A percentile compares a stretch with the other conserved stretches of the same genome.
phyloP scores from a whole-genome alignment of 2,888 invertebrate genomes.

The Leptopilina myrica region DNA sequence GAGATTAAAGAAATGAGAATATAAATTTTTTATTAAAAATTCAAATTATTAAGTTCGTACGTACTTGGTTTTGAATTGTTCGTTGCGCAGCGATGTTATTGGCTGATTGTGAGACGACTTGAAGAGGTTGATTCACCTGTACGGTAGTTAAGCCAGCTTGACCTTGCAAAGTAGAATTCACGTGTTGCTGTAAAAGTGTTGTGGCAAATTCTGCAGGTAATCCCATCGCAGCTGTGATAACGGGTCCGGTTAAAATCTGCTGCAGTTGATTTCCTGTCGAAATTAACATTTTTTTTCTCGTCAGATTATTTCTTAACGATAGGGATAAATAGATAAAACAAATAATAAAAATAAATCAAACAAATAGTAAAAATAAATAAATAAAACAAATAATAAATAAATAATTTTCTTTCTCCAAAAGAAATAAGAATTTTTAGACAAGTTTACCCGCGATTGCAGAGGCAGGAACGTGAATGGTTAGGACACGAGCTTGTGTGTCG shows the following conservation, averaged over 20 bases:
- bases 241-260: conserved; percentile 89
- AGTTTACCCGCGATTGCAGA: conserved; percentile 86
- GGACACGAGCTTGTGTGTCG: conserved; percentile 84
- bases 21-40: no score
- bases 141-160: conserved; percentile 75
- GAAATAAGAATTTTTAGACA: neutral
- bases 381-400: neutral
- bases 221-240: conserved; percentile 93
- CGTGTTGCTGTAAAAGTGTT: conserved; percentile 91
- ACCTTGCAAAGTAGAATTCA: conserved; percentile 86
- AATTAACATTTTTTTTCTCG: conserved; percentile 44
- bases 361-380: no score
- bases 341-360: neutral
- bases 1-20: neutral
- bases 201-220: conserved; percentile 90
- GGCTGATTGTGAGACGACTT: conserved; percentile 66
- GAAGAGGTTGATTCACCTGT: conserved; percentile 69
- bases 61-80: conserved; percentile 67
- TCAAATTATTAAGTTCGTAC: conserved; percentile 11
- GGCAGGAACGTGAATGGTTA: conserved; percentile 94
- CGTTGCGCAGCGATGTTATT: conserved; percentile 67
- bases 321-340: no score
- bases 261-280: conserved; percentile 79
- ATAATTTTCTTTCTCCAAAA: neutral
- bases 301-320: neutral